phyloP scores from a whole-genome alignment of 2,113 vertebrate genomes.

The Dendrocopos noguchii region DNA sequence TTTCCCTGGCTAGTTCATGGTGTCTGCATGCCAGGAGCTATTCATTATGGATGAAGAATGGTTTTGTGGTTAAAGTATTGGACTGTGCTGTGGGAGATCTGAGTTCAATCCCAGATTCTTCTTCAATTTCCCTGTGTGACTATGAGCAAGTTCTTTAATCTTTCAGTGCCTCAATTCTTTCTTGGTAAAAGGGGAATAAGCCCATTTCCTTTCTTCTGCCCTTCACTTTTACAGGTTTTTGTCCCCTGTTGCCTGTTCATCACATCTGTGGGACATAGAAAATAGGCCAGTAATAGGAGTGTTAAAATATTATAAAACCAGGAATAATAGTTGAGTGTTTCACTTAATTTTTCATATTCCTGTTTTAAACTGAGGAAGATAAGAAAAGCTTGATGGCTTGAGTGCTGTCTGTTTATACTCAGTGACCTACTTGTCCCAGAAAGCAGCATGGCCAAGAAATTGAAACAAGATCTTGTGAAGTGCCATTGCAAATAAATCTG shows the following conservation, averaged over 20 bases:
- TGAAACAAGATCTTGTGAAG: slow-evolving; percentile 63
- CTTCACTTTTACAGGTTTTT: slow-evolving; percentile 23
- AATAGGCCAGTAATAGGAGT: neutral
- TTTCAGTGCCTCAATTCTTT: slow-evolving; percentile 4
- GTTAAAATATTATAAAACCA: neutral
- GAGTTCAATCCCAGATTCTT: slow-evolving; percentile 53
- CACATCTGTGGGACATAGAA: neutral
- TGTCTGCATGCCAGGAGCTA: slow-evolving; percentile 39
- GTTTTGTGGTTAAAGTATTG: slow-evolving; percentile 52
- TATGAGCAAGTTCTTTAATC: neutral
- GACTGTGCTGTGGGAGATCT: slow-evolving; percentile 59
- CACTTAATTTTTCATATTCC: neutral
- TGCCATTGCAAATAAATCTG: slow-evolving; percentile 71
- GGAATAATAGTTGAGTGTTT: neutral
- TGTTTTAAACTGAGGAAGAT: neutral
- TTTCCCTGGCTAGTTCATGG: slow-evolving; percentile 34
- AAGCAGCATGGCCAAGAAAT: slow-evolving; percentile 44
- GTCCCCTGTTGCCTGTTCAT: slow-evolving; percentile 11
- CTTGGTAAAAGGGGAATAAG: slow-evolving; percentile 12
- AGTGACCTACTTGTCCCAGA: slow-evolving; percentile 44
- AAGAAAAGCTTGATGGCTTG: neutral
- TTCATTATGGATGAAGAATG: slow-evolving; percentile 58
- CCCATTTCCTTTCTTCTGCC: slow-evolving; percentile 38
- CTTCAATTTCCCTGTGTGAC: slow-evolving; percentile 41
- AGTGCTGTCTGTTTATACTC: slow-evolving; percentile 14